Conservation (phyloP, 2,888 invertebrate genomes). For the Euproctis similis region DNA sequence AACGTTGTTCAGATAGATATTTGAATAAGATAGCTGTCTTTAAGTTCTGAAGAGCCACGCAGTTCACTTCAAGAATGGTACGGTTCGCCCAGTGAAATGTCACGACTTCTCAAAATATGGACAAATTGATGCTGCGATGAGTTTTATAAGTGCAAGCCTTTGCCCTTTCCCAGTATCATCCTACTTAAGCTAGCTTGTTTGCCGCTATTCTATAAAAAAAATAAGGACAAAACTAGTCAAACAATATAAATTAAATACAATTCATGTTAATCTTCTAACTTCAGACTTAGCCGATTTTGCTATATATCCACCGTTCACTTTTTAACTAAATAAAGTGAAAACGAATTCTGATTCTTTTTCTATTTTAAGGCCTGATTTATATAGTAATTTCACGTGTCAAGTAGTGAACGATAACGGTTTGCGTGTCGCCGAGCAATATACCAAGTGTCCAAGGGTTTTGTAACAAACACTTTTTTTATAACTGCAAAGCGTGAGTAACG, state of each 20-base stretch:
- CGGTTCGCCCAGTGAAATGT: no score
- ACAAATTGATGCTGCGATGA: no score
- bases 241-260: slow-evolving; percentile 27
- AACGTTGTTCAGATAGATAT: no score
- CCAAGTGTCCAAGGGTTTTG: slow-evolving; percentile 27
- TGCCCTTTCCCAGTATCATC: no score
- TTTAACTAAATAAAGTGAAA: slow-evolving; percentile 17
- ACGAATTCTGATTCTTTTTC: slow-evolving; percentile 17
- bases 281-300: slow-evolving; percentile 27
- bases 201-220: no score
- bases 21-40: no score
- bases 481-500: not conserved
- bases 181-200: no score
- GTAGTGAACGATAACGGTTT: slow-evolving; percentile 23
- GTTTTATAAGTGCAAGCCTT: no score
- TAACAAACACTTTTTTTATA: slow-evolving; percentile 15
- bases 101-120: no score
- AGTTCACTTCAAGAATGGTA: no score
- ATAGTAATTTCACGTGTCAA: slow-evolving; percentile 18
- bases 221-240: no score
- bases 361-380: slow-evolving; percentile 26
- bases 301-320: slow-evolving; percentile 33
- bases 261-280: slow-evolving; percentile 37
- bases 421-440: slow-evolving; percentile 42
- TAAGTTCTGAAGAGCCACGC: no score